A percentile compares a stretch with the other conserved stretches of the same genome.
Evolutionary conservation across 1,140 invertebrate genomes (phyloP).

Genomic region (Drosophila leontia): DNA sequence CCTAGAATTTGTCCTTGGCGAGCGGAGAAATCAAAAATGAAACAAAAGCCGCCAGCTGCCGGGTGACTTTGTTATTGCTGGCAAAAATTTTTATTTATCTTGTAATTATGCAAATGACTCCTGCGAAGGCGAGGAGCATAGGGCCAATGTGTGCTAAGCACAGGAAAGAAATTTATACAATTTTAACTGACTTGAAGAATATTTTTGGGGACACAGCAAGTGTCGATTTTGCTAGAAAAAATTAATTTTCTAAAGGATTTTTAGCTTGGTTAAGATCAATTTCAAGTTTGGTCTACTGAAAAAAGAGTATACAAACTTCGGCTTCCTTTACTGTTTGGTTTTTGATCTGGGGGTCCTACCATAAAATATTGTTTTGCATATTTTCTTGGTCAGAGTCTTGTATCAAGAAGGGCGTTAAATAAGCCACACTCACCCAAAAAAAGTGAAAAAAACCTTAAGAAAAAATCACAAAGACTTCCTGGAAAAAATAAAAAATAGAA

Average conservation of each 20-base stretch:
- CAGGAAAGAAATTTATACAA: background rate
- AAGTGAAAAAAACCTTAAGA: background rate
- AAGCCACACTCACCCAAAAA: background rate
- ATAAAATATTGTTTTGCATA: conserved; percentile 57
- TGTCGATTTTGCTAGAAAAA: too few species aligned
- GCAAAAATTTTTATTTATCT: conserved; percentile 76
- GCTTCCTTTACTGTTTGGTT: background rate
- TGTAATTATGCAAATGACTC: conserved; percentile 77
- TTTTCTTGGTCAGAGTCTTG: conserved; percentile 24
- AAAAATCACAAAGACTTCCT: background rate
- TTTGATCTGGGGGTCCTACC: background rate
- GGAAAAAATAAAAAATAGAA: conserved; percentile 1
- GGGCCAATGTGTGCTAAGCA: conserved; percentile 10
- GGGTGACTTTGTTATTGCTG: conserved; percentile 64
- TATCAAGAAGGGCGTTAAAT: conserved; percentile 9
- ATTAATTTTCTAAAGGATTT: too few species aligned
- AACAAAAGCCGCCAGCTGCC: conserved; percentile 40
- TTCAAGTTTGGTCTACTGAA: background rate
- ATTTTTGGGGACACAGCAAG: background rate
- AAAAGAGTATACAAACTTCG: background rate
- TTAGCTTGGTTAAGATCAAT: background rate
- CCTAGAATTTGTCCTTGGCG: conserved; percentile 44
- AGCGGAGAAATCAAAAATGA: conserved; percentile 76
- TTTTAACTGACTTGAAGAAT: too few species aligned
- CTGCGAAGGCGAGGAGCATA: background rate